Conservation (phyloP, 2,113 vertebrate genomes). For the Parus major region DNA sequence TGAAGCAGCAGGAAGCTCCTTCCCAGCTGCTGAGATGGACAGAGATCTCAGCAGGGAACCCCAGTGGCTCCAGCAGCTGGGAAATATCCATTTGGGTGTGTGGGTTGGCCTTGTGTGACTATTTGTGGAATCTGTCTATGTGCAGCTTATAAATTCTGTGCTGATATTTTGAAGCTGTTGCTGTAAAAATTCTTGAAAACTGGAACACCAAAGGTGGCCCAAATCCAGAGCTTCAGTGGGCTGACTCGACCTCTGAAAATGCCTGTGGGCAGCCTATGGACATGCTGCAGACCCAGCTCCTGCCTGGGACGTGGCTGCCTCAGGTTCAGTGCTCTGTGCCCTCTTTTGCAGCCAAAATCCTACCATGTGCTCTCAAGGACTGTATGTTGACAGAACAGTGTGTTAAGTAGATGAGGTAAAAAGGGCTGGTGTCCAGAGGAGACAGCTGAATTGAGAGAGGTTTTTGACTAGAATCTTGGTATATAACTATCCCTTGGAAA, state of each 20-base stretch:
- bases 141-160: not conserved
- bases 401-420: not conserved
- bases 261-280: not conserved
- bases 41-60: not conserved
- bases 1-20: not conserved
- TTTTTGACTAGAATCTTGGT: not conserved
- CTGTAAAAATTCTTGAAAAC: conserved; percentile 19
- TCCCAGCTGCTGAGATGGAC: conserved; percentile 28
- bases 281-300: not conserved
- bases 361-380: not conserved
- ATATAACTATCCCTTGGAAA: not conserved
- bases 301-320: not conserved
- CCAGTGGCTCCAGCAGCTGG: conserved; percentile 40
- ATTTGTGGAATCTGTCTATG: conserved; percentile 43
- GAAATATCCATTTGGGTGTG: conserved; percentile 53
- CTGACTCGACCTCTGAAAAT: not conserved
- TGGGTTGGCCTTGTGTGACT: conserved; percentile 46
- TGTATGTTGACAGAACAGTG: not conserved
- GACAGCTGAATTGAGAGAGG: not conserved
- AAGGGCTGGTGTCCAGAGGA: not conserved
- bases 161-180: conserved; percentile 49
- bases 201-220: not conserved
- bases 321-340: not conserved
- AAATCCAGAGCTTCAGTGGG: not conserved
- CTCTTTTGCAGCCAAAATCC: not conserved